A percentile compares a stretch with the other conserved stretches of the same genome.
Conservation (phyloP, 2,797 vertebrate genomes). For the Danio aesculapii region DNA sequence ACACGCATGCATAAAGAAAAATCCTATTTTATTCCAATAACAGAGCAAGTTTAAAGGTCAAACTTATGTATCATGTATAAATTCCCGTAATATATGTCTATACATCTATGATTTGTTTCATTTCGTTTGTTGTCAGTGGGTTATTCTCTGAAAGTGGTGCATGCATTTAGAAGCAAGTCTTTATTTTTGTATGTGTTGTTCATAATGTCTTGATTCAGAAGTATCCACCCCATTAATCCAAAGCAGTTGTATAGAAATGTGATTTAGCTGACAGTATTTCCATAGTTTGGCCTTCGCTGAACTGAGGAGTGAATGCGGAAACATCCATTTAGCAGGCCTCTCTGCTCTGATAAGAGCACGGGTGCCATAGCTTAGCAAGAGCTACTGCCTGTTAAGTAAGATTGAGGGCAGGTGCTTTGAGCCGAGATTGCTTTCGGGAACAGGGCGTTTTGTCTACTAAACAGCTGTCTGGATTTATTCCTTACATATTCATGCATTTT, state of each 20-base stretch:
- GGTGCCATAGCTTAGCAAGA: conserved; percentile 28
- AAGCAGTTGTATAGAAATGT: conserved; percentile 12
- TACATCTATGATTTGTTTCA: too few relatives aligned
- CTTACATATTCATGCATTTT: conserved; percentile 65
- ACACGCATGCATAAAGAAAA: too few relatives aligned
- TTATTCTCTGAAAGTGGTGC: neutral
- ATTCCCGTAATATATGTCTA: too few relatives aligned
- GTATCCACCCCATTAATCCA: conserved; percentile 22
- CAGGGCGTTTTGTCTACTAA: conserved; percentile 62
- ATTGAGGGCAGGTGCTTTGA: conserved; percentile 59
- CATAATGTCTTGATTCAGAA: neutral
- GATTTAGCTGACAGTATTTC: conserved; percentile 38
- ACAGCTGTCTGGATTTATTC: conserved; percentile 62
- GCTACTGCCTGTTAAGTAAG: conserved; percentile 62
- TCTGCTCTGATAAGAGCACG: conserved; percentile 42
- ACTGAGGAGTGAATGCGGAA: conserved; percentile 9
- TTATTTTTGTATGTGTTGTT: neutral
- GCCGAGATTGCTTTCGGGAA: conserved; percentile 60
- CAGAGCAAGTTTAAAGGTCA: too few relatives aligned
- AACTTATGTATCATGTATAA: too few relatives aligned
- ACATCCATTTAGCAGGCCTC: conserved; percentile 29
- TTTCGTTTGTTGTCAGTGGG: too few relatives aligned
- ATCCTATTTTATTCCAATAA: too few relatives aligned
- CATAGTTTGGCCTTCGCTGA: conserved; percentile 33
- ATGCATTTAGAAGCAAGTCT: neutral